These are phyloP conservation scores for Pocillopora verrucosa DNA, from an alignment of 64 coral and sea anemone species.

Conservation along the genomic window DNA sequence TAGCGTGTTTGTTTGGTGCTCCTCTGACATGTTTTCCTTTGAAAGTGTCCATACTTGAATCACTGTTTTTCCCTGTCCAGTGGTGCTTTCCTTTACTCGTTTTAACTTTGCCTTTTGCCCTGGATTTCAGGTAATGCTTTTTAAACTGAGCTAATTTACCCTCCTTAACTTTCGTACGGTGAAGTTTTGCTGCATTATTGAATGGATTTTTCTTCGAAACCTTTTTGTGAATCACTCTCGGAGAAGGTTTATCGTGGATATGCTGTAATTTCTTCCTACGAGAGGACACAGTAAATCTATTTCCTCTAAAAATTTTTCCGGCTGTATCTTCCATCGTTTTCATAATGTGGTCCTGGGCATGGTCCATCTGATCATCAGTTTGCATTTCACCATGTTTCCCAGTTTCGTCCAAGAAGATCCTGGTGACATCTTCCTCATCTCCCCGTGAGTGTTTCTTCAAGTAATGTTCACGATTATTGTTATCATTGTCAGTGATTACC, in stretches of 20 bases:
- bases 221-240: not conserved
- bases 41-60: not conserved
- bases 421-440: slow-evolving; percentile 78
- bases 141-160: not conserved
- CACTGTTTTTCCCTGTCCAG: slow-evolving; percentile 1
- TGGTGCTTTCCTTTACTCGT: not conserved
- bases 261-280: slow-evolving; percentile 23
- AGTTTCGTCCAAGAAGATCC: slow-evolving; percentile 75
- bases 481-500: slow-evolving; percentile 89
- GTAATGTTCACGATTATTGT: slow-evolving; percentile 85
- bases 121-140: slow-evolving; percentile 2
- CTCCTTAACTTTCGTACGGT: not conserved
- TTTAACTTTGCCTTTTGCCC: not conserved
- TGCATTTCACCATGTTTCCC: slow-evolving; percentile 15
- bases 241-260: not conserved
- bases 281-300: slow-evolving; percentile 41
- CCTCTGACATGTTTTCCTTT: not conserved
- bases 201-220: not conserved
- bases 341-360: slow-evolving; percentile 47
- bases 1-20: not conserved
- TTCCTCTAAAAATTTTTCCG: slow-evolving; percentile 58
- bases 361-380: not conserved
- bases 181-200: not conserved
- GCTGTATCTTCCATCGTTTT: slow-evolving; percentile 72
- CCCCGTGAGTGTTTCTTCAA: slow-evolving; percentile 57